Conservation (phyloP, 2,888 invertebrate genomes). For the Apodemia duryi region DNA sequence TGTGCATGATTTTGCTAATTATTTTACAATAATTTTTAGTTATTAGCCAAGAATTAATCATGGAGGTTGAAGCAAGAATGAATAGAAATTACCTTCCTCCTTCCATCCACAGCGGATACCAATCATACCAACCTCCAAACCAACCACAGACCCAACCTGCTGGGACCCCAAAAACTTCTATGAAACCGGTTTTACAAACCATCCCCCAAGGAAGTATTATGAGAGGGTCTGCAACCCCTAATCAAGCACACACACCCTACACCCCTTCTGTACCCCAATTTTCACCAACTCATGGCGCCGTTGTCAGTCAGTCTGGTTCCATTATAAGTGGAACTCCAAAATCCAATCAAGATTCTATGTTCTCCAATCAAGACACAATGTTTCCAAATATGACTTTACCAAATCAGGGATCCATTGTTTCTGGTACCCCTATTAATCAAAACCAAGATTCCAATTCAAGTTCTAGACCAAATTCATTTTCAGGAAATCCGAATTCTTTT, state of each 20-base stretch:
- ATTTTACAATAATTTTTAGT: conserved; percentile 75
- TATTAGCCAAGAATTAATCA: conserved; percentile 92
- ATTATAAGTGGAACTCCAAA: conserved; percentile 33
- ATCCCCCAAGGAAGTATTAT: conserved; percentile 63
- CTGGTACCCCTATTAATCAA: conserved; percentile 25
- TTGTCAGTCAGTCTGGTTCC: conserved; percentile 33
- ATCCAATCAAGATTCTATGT: conserved; percentile 16
- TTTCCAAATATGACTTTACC: conserved; percentile 6
- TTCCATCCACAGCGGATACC: conserved; percentile 76
- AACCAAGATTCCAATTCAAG: background rate
- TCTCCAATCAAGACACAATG: conserved; percentile 16
- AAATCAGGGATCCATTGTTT: conserved; percentile 22
- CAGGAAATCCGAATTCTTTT: background rate
- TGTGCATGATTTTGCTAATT: conserved; percentile 38
- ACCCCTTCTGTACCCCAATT: conserved; percentile 40
- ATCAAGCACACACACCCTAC: conserved; percentile 39
- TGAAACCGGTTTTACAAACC: conserved; percentile 58
- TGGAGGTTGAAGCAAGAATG: conserved; percentile 94
- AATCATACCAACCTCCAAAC: conserved; percentile 45
- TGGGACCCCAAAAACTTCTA: conserved; percentile 41
- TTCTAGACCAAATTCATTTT: background rate
- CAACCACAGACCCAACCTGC: conserved; percentile 43
- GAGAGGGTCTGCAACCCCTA: conserved; percentile 45
- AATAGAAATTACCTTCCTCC: conserved; percentile 88
- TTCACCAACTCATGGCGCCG: conserved; percentile 38